phyloP scores from a whole-genome alignment of 1,140 invertebrate species.

The Polypedilum pembai region DNA sequence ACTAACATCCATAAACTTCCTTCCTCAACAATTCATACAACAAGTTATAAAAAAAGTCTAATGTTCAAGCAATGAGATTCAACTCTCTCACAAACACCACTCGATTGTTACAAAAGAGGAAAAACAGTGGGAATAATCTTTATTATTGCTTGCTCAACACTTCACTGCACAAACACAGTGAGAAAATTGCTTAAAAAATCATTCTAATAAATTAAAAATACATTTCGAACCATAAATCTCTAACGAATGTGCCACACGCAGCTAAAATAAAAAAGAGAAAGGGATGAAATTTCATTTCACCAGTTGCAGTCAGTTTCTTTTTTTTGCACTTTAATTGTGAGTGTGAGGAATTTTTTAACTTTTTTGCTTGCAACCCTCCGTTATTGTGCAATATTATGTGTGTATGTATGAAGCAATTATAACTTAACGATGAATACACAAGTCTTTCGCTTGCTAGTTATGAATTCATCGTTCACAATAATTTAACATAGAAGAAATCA shows the following conservation, averaged over 20 bases:
- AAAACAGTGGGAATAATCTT: constrained; percentile 17
- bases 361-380: too few species aligned
- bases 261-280: constrained; percentile 5
- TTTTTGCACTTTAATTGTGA: constrained; percentile 3
- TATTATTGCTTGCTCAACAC: constrained; percentile 17
- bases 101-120: background rate
- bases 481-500: background rate
- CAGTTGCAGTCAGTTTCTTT: background rate
- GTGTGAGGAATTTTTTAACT: too few species aligned
- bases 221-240: constrained; percentile 17
- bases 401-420: background rate
- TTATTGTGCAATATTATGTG: too few species aligned
- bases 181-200: constrained; percentile 13
- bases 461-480: background rate
- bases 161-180: constrained; percentile 9
- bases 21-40: too few species aligned
- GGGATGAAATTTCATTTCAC: constrained; percentile 7
- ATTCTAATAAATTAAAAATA: constrained; percentile 20
- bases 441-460: background rate
- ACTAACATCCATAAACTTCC: too few species aligned
- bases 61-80: too few species aligned
- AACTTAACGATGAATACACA: constrained; percentile 1
- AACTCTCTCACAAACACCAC: too few species aligned
- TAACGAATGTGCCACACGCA: constrained; percentile 13
- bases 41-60: too few species aligned